A percentile compares a stretch with the other conserved stretches of the same genome.
Conservation (phyloP, 2,888 invertebrate genomes). For the Drosophila affinis region DNA sequence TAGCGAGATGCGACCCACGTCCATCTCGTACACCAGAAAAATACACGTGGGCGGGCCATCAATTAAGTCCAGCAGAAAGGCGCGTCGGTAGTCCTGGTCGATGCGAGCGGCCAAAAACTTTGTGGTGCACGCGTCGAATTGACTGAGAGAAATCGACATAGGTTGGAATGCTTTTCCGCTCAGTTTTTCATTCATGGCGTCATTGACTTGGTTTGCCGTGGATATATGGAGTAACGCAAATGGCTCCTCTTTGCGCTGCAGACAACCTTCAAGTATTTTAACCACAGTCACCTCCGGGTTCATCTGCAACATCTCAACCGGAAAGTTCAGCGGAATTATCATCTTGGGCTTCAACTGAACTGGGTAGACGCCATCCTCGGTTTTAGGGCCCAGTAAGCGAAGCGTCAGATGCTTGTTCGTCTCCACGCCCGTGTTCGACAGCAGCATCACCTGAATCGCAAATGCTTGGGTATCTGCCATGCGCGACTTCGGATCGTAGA, state of each 20-base stretch:
- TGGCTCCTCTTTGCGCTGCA: conserved; percentile 17
- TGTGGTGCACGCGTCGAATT: neutral
- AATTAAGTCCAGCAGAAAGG: conserved; percentile 48
- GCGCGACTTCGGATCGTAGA: conserved; percentile 34
- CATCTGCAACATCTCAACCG: conserved; percentile 34
- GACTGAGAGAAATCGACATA: conserved; percentile 2
- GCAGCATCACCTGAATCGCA: conserved; percentile 43
- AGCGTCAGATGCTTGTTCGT: conserved; percentile 33
- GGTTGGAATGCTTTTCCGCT: neutral
- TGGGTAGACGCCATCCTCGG: conserved; percentile 39
- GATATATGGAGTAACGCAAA: conserved; percentile 48
- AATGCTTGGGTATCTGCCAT: conserved; percentile 40
- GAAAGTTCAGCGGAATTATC: conserved; percentile 45
- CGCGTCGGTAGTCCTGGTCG: conserved; percentile 52
- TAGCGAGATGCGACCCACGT: conserved; percentile 55
- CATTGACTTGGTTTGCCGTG: conserved; percentile 25
- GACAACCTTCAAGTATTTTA: conserved; percentile 17
- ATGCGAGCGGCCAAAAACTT: conserved; percentile 50
- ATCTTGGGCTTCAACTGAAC: conserved; percentile 41
- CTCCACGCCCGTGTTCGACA: conserved; percentile 20
- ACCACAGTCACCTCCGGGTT: conserved; percentile 39
- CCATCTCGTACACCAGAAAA: conserved; percentile 60
- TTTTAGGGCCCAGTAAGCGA: conserved; percentile 39
- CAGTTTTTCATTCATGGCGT: conserved; percentile 31
- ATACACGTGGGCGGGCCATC: conserved; percentile 6